Conservation (phyloP, 2,797 vertebrate genomes). For the Leptodactylus fallax region DNA sequence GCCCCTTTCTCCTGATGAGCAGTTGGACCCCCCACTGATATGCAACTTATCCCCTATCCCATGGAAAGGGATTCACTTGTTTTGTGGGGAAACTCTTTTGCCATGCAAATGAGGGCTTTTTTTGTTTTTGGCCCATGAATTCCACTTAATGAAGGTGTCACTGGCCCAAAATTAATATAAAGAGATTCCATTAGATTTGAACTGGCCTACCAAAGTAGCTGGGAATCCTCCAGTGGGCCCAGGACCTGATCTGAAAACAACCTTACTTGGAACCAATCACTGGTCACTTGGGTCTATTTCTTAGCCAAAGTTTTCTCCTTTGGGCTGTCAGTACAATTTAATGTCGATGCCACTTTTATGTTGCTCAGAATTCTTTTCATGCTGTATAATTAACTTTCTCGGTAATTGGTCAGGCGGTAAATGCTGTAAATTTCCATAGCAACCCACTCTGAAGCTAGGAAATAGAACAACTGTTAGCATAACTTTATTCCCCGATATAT, state of each 20-base stretch:
- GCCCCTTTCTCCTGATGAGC: too few species aligned
- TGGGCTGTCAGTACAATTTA: neutral
- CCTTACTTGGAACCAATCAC: neutral
- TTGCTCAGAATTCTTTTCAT: neutral
- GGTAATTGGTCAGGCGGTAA: conserved; percentile 1
- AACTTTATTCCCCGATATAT: neutral
- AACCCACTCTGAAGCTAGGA: neutral
- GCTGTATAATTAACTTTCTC: neutral
- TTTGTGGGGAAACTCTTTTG: too few species aligned
- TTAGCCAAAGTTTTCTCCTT: neutral
- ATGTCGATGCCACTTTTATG: neutral
- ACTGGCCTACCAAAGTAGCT: too few species aligned
- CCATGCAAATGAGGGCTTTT: too few species aligned
- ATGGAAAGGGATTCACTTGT: too few species aligned
- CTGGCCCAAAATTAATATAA: too few species aligned
- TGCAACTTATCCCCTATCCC: too few species aligned
- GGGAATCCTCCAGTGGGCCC: too few species aligned
- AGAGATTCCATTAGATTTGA: too few species aligned
- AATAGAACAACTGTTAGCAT: neutral
- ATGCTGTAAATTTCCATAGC: neutral
- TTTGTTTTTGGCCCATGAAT: too few species aligned
- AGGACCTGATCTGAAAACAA: neutral
- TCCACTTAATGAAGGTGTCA: too few species aligned
- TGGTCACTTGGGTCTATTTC: neutral
- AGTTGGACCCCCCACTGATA: too few species aligned